Evolutionary conservation across 1,140 invertebrate genomes (phyloP).

Genomic region (Ips nitidus): DNA sequence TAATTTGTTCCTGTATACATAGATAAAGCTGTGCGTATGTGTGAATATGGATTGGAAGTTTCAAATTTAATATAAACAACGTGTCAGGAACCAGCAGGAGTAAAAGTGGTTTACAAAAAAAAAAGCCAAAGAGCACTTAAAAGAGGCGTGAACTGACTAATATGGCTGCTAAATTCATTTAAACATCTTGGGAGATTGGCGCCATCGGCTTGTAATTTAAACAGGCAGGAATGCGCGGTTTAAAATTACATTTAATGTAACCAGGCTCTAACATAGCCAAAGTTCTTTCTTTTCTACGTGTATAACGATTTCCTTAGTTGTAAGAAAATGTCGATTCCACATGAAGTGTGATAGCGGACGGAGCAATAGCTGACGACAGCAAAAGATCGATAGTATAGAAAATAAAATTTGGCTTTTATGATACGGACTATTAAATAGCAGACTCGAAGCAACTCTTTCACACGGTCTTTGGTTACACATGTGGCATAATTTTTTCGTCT

Average conservation of each 20-base stretch:
- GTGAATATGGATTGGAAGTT: background rate
- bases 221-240: slow-evolving; percentile 8
- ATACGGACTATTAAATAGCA: slow-evolving; percentile 37
- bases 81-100: slow-evolving; percentile 7
- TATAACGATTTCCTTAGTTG: too few relatives aligned
- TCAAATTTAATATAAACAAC: slow-evolving; percentile 10
- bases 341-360: background rate
- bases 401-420: slow-evolving; percentile 18
- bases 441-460: slow-evolving; percentile 42
- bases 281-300: too few relatives aligned
- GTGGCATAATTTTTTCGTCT: slow-evolving; percentile 41
- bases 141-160: slow-evolving; percentile 24
- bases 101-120: slow-evolving; percentile 20
- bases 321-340: background rate
- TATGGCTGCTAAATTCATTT: slow-evolving; percentile 33
- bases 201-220: slow-evolving; percentile 7
- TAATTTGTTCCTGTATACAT: background rate
- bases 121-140: slow-evolving; percentile 15
- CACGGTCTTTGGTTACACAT: slow-evolving; percentile 43
- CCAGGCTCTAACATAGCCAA: too few relatives aligned
- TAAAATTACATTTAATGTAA: background rate
- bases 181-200: slow-evolving; percentile 24
- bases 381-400: slow-evolving; percentile 20
- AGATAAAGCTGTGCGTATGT: background rate
- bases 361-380: slow-evolving; percentile 31